Conservation (phyloP, 2,888 invertebrate genomes). For the Poecilus cupreus region DNA sequence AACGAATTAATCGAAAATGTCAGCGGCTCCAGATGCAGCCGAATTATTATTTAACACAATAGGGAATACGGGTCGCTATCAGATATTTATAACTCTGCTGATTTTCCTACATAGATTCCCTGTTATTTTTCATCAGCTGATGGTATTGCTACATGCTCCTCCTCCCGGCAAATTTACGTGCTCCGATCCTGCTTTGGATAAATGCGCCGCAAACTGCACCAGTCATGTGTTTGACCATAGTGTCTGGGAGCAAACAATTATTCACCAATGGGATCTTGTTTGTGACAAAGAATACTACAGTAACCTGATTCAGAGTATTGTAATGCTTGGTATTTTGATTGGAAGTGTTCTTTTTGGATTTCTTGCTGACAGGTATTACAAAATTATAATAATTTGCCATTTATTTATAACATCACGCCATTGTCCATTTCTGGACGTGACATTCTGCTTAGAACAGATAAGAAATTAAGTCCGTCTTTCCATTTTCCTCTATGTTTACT, state of each 20-base stretch:
- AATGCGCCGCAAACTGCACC: background rate
- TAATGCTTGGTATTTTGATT: slow-evolving; percentile 25
- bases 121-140: slow-evolving; percentile 14
- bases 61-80: slow-evolving; percentile 26
- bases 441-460: too few relatives aligned
- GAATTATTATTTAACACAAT: background rate
- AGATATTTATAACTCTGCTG: background rate
- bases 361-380: background rate
- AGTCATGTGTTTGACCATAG: background rate
- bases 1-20: too few relatives aligned
- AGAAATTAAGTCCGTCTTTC: too few relatives aligned
- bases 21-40: too few relatives aligned
- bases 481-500: too few relatives aligned
- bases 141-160: background rate
- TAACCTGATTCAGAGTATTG: slow-evolving; percentile 61
- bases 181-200: background rate
- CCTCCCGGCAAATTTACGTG: background rate
- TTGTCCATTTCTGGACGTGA: too few relatives aligned
- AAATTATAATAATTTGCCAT: background rate
- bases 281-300: background rate
- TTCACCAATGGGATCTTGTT: slow-evolving; percentile 4
- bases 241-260: background rate
- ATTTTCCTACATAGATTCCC: slow-evolving; percentile 16
- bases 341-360: slow-evolving; percentile 37
- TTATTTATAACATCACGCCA: too few relatives aligned